phyloP scores from a whole-genome alignment of 2,797 vertebrate species.

The Crenichthys baileyi region DNA sequence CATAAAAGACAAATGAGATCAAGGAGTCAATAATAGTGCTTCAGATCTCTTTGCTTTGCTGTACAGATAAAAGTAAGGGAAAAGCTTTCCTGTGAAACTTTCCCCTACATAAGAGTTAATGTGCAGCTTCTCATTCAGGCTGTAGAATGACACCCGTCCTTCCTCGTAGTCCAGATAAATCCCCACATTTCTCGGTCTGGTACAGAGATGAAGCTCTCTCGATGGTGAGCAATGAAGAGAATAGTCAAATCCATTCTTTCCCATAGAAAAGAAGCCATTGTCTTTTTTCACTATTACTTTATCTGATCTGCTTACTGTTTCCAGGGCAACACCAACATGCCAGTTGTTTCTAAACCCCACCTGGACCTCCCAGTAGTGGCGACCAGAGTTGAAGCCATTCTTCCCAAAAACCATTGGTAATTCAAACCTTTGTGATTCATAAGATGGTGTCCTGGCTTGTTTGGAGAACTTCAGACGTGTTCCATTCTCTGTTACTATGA shows the following conservation, averaged over 20 bases:
- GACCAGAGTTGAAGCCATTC: slow-evolving; percentile 55
- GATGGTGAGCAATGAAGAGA: accelerated
- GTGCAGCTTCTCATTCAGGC: slow-evolving; percentile 40
- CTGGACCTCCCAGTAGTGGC: slow-evolving; percentile 69
- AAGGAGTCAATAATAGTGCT: slow-evolving; percentile 15
- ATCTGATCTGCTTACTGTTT: slow-evolving; percentile 15
- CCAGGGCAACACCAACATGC: slow-evolving; percentile 60
- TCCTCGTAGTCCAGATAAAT: slow-evolving; percentile 68
- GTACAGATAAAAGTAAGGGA: slow-evolving; percentile 64
- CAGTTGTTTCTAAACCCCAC: slow-evolving; percentile 49
- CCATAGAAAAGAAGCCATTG: slow-evolving; percentile 59
- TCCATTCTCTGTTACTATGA: slow-evolving; percentile 33
- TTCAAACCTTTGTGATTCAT: neutral
- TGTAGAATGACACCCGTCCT: slow-evolving; percentile 66
- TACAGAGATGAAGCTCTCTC: slow-evolving; percentile 25
- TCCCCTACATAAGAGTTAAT: slow-evolving; percentile 57
- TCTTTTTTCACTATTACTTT: neutral
- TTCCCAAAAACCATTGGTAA: slow-evolving; percentile 41
- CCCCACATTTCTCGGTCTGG: slow-evolving; percentile 40
- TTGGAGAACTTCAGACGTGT: slow-evolving; percentile 42
- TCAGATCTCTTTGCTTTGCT: slow-evolving; percentile 40
- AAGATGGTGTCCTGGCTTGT: neutral
- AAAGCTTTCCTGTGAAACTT: slow-evolving; percentile 50
- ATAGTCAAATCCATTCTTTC: slow-evolving; percentile 44
- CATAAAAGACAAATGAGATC: accelerated